These are phyloP conservation scores for Tychaedon coryphoeus DNA, from an alignment of 2,113 vertebrate species.

Conservation along the genomic window DNA sequence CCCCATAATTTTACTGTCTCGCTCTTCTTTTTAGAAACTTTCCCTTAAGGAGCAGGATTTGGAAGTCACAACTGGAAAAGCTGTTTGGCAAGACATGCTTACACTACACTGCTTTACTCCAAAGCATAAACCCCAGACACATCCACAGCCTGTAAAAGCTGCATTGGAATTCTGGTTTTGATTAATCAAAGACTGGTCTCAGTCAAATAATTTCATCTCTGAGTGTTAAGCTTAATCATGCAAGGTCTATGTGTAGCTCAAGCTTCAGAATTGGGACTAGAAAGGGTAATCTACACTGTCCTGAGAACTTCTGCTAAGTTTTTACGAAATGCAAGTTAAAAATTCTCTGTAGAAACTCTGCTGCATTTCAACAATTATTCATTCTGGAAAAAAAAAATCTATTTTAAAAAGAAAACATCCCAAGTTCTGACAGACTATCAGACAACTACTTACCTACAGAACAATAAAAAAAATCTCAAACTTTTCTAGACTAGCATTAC, in stretches of 20 bases:
- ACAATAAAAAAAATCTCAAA: not conserved
- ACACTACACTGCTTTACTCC: not conserved
- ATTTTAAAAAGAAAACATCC: not conserved
- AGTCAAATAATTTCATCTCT: not conserved
- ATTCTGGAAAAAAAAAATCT: not conserved
- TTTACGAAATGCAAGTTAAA: not conserved
- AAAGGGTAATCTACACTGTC: not conserved
- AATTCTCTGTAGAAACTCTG: not conserved
- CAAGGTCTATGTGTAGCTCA: not conserved
- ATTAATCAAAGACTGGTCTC: not conserved
- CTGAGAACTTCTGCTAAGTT: not conserved
- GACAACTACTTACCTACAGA: not conserved
- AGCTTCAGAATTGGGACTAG: not conserved
- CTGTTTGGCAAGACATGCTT: not conserved
- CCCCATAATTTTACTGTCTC: not conserved
- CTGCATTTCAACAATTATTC: not conserved
- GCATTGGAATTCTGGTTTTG: not conserved
- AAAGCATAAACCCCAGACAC: not conserved
- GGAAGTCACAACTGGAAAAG: not conserved
- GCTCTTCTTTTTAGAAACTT: not conserved
- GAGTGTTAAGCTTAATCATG: fast-evolving
- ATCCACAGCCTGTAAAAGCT: not conserved
- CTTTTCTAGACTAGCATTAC: not conserved
- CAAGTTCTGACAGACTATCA: not conserved
- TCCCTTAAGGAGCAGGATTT: not conserved